Percentiles rank a stretch among this genome's conserved stretches.
Evolutionary conservation across 2,888 invertebrate genomes (phyloP).

Genomic region (Andrena flavipes): DNA sequence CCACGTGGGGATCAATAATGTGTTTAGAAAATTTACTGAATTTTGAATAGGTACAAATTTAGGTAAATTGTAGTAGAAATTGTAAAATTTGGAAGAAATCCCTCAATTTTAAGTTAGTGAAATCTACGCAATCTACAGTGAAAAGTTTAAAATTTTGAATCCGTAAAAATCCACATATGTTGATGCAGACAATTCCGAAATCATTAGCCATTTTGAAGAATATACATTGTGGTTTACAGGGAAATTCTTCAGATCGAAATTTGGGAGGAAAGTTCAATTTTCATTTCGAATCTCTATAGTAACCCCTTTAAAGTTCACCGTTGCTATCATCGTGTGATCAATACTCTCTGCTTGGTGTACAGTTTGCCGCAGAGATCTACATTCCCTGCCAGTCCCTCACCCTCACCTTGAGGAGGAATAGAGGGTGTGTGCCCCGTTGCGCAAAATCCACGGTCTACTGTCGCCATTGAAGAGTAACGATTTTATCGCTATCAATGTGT

Average conservation of each 20-base stretch:
- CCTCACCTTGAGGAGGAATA: slow-evolving; percentile 57
- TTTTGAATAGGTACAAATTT: too few relatives aligned
- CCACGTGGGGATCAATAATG: too few relatives aligned
- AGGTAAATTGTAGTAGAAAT: too few relatives aligned
- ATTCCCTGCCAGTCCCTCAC: slow-evolving; percentile 59
- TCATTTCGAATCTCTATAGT: slow-evolving; percentile 8
- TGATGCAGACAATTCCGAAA: too few relatives aligned
- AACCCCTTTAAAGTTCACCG: slow-evolving; percentile 52
- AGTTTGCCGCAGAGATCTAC: slow-evolving; percentile 63
- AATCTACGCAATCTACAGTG: too few relatives aligned
- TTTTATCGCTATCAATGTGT: slow-evolving; percentile 50
- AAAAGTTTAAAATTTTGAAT: too few relatives aligned
- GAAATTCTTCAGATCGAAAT: neutral
- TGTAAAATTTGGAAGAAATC: too few relatives aligned
- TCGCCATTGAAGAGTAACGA: slow-evolving; percentile 56
- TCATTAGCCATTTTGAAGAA: neutral
- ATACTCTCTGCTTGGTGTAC: slow-evolving; percentile 66
- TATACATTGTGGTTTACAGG: neutral
- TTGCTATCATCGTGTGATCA: slow-evolving; percentile 66
- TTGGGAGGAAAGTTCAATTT: neutral
- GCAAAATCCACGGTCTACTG: slow-evolving; percentile 55
- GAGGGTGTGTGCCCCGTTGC: slow-evolving; percentile 50
- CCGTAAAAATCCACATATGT: too few relatives aligned
- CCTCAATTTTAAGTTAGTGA: too few relatives aligned
- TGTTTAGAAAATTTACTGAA: too few relatives aligned